phyloP scores from a whole-genome alignment of 2,888 invertebrate genomes.

The Hypsopygia costalis region DNA sequence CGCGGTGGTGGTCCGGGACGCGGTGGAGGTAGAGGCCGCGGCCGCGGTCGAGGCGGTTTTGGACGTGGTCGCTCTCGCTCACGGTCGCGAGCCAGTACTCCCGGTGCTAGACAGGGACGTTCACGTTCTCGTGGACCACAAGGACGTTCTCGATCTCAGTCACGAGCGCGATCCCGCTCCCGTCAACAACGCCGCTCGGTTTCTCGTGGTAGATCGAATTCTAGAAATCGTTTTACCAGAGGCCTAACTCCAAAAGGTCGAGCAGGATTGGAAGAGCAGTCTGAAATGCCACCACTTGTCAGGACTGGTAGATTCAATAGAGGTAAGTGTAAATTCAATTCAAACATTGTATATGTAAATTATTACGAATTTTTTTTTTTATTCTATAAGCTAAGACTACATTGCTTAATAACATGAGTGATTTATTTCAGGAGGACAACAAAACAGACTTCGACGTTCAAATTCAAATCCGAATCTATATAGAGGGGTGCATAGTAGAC shows the following conservation, averaged over 20 bases:
- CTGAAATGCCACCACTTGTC: conserved; percentile 47
- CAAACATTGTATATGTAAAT: too few relatives aligned
- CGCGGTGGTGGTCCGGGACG: conserved; percentile 34
- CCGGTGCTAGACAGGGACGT: conserved; percentile 31
- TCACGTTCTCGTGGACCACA: conserved; percentile 41
- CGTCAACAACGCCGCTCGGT: conserved; percentile 41
- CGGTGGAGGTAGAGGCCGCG: conserved; percentile 34
- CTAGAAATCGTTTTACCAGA: conserved; percentile 59
- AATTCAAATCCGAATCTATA: conserved; percentile 49
- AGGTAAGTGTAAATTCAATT: conserved; percentile 17
- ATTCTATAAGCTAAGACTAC: too few relatives aligned
- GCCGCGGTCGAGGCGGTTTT: conserved; percentile 20
- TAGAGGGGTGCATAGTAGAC: conserved; percentile 54
- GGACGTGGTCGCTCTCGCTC: conserved; percentile 33
- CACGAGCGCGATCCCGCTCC: conserved; percentile 39
- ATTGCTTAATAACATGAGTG: too few relatives aligned
- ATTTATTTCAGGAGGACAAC: conserved; percentile 43
- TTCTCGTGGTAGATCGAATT: conserved; percentile 49
- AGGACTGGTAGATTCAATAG: conserved; percentile 43
- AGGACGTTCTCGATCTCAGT: conserved; percentile 42
- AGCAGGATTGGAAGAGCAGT: conserved; percentile 54
- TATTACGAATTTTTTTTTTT: too few relatives aligned
- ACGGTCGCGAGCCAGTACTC: conserved; percentile 36
- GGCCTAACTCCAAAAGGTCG: conserved; percentile 63
- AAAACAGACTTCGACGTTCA: conserved; percentile 42